phyloP scores from a whole-genome alignment of 2,113 vertebrate genomes.

The Crocuta crocuta region DNA sequence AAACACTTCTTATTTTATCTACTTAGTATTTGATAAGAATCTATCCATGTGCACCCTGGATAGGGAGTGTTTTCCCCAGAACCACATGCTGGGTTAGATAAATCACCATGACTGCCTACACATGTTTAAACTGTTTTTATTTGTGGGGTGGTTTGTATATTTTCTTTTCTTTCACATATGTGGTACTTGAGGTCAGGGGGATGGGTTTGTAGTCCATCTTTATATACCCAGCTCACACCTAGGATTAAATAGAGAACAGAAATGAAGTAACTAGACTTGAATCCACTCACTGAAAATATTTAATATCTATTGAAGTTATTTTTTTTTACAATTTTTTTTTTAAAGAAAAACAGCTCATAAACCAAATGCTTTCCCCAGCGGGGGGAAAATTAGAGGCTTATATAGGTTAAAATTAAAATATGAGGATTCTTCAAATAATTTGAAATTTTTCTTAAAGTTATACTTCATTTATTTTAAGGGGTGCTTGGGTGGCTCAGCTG shows the following conservation, averaged over 20 bases:
- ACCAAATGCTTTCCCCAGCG: slow-evolving; percentile 83
- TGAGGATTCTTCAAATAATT: slow-evolving; percentile 82
- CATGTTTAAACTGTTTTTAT: not conserved
- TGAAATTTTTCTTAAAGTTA: slow-evolving; percentile 40
- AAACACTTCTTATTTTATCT: not conserved
- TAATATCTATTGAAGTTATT: not conserved
- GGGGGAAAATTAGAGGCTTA: slow-evolving; percentile 80
- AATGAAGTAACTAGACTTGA: not conserved
- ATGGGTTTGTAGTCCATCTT: not conserved
- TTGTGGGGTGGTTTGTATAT: not conserved
- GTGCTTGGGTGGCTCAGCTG: too few species aligned
- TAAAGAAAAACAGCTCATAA: slow-evolving; percentile 85
- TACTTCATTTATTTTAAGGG: too few species aligned
- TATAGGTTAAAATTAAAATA: slow-evolving; percentile 85
- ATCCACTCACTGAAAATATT: not conserved
- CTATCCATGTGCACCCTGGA: not conserved
- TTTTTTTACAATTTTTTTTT: slow-evolving; percentile 84
- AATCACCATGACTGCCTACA: not conserved
- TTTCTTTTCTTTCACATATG: not conserved
- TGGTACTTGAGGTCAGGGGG: not conserved
- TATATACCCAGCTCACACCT: not conserved
- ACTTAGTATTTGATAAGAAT: not conserved
- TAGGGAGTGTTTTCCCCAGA: not conserved
- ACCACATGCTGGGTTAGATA: not conserved
- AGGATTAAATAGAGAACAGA: not conserved